Percentiles rank a stretch among this genome's conserved stretches.
Conservation (phyloP, 2,888 invertebrate genomes). For the Ichneumoninae sp. region DNA sequence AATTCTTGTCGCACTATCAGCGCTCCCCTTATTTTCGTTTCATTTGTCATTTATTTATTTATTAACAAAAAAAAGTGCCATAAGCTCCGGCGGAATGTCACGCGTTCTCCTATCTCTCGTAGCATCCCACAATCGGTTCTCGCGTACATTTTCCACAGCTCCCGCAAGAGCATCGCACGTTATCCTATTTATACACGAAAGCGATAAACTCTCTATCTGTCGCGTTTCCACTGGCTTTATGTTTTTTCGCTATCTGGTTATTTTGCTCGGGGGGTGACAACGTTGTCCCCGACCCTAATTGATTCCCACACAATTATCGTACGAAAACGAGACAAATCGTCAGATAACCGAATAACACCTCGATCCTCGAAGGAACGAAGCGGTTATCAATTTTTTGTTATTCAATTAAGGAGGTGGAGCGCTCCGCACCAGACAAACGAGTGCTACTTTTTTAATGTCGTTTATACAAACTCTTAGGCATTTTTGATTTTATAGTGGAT, state of each 20-base stretch:
- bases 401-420: too few species aligned
- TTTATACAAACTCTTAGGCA: too few species aligned
- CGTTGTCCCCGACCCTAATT: constrained; percentile 65
- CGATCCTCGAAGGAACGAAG: background rate
- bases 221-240: constrained; percentile 25
- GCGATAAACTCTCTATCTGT: constrained; percentile 55
- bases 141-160: constrained; percentile 49
- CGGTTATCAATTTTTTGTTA: background rate
- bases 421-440: too few species aligned
- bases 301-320: constrained; percentile 43
- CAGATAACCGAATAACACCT: constrained; percentile 1
- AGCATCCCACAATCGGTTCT: constrained; percentile 56
- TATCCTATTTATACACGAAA: constrained; percentile 11
- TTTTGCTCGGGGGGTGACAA: constrained; percentile 41
- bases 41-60: constrained; percentile 6
- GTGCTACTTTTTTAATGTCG: too few species aligned
- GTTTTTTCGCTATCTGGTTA: constrained; percentile 44
- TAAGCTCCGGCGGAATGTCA: constrained; percentile 29
- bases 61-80: background rate
- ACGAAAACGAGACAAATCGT: constrained; percentile 44
- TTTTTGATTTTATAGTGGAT: too few species aligned
- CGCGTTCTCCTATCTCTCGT: constrained; percentile 41
- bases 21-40: background rate
- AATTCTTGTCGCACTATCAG: constrained; percentile 36
- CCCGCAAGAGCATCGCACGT: constrained; percentile 39